Conservation (phyloP, 1,140 invertebrate genomes). For the Trypoxylus dichotomus region DNA sequence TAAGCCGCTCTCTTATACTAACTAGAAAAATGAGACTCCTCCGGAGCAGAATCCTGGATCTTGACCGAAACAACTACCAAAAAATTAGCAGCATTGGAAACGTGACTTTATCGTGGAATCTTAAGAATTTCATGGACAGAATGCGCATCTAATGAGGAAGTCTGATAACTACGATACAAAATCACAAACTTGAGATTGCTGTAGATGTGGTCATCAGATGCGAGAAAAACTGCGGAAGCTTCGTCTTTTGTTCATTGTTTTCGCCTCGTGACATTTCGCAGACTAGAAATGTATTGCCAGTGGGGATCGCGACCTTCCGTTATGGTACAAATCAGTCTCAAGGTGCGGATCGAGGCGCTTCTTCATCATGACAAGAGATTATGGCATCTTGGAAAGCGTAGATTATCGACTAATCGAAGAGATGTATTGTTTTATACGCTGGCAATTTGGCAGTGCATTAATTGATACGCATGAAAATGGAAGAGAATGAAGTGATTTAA, state of each 20-base stretch:
- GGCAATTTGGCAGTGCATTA: too few relatives aligned
- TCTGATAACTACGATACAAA: too few relatives aligned
- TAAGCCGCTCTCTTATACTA: too few relatives aligned
- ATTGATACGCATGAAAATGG: too few relatives aligned
- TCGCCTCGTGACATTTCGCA: slow-evolving; percentile 20
- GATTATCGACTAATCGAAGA: not conserved
- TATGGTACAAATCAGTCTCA: slow-evolving; percentile 13
- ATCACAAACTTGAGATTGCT: slow-evolving; percentile 44
- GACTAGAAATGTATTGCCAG: slow-evolving; percentile 28
- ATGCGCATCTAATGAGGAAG: too few relatives aligned
- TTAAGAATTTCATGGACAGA: too few relatives aligned
- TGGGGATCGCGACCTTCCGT: not conserved
- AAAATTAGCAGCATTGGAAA: too few relatives aligned
- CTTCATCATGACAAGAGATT: not conserved
- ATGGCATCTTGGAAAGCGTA: not conserved
- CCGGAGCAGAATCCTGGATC: too few relatives aligned
- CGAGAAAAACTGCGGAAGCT: slow-evolving; percentile 37
- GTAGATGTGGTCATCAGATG: slow-evolving; percentile 47
- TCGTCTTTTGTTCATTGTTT: slow-evolving; percentile 17
- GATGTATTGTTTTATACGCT: not conserved
- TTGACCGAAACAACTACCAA: too few relatives aligned
- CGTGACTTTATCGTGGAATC: too few relatives aligned
- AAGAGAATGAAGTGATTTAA: too few relatives aligned
- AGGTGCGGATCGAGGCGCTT: not conserved
- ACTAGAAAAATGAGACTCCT: too few relatives aligned